These are phyloP conservation scores for Ara ararauna DNA, from an alignment of 2,797 vertebrate species.

Conservation along the genomic window DNA sequence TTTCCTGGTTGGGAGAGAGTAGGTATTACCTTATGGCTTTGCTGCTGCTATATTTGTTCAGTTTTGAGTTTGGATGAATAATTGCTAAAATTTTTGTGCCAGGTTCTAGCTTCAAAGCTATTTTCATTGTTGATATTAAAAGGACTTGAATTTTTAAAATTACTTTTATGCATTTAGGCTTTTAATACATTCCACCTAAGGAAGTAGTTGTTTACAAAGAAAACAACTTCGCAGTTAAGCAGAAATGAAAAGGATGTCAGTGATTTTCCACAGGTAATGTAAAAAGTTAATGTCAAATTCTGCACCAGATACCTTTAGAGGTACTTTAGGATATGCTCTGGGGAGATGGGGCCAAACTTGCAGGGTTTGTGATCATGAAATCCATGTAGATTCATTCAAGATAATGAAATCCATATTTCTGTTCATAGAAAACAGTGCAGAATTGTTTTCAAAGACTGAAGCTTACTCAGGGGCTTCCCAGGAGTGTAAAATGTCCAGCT, in stretches of 20 bases:
- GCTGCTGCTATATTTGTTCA: neutral
- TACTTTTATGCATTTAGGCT: neutral
- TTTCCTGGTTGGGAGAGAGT: neutral
- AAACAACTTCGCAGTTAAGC: neutral
- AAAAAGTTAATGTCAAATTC: neutral
- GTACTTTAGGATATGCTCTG: neutral
- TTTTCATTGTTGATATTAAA: neutral
- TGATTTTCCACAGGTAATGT: neutral
- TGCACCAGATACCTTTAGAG: neutral
- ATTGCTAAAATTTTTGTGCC: neutral
- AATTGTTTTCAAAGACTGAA: neutral
- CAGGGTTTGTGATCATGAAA: neutral
- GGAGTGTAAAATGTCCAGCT: neutral
- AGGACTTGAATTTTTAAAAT: neutral
- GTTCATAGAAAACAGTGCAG: neutral
- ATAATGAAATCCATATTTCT: neutral
- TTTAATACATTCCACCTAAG: neutral
- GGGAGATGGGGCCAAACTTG: neutral
- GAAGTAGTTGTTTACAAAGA: neutral
- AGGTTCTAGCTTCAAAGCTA: neutral
- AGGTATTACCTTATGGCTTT: neutral
- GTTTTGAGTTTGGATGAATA: neutral
- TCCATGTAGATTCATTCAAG: neutral
- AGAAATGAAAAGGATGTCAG: neutral
- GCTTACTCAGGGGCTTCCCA: neutral